Base-by-base conservation (phyloP, 2,888 invertebrate genomes). In the Harpalus rufipes region DNA sequence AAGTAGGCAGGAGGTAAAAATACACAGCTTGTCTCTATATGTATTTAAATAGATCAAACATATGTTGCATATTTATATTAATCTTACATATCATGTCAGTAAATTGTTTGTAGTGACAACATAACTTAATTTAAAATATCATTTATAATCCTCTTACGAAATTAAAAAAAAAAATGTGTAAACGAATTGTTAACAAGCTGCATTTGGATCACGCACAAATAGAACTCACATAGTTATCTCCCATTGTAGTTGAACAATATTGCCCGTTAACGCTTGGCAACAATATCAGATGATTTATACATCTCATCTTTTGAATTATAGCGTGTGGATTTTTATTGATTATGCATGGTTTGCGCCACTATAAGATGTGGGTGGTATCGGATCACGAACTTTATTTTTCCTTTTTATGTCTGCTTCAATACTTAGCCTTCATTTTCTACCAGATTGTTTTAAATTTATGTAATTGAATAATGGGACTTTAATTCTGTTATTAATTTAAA, bases 261-360 rank as follows among this genome's bases (percentile, higher is more conserved):
- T 25, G 58, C 32, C 25, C 58, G 25, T 58, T 78, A 76, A 76
- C 56, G 51, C 41, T 51, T 65, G 21, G 68, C 18, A 44, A 51
- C 81, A 81, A 63, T 18, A 41, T 63, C 14, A 63, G 65, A 81
- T 81, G 81, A 81, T 81, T 81, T 81, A 81, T 81, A 65, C 25
- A 32, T 65, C 44, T 44, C 68, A 68, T 81, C 81, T 41, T 81
- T 51, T 81, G 81, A 81, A 81, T 81, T 81, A 81, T 68, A 65
- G 81, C 81, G 81, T 68, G 68, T 65, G 44, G 81, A 81, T 81
- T 81, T 81, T 81, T 81, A 81, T 81, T 68, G 81, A 81, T 81
- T 81, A 81, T 81, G 65, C 81, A 81, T 68, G 81, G 65, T 51
- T 68, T 63, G 68, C 25, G 78, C 78, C 78, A 68, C 68, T 65